A percentile compares a stretch with the other conserved stretches of the same genome.
phyloP scores from a whole-genome alignment of 2,797 vertebrate species.

The Galagoides demidoff region DNA sequence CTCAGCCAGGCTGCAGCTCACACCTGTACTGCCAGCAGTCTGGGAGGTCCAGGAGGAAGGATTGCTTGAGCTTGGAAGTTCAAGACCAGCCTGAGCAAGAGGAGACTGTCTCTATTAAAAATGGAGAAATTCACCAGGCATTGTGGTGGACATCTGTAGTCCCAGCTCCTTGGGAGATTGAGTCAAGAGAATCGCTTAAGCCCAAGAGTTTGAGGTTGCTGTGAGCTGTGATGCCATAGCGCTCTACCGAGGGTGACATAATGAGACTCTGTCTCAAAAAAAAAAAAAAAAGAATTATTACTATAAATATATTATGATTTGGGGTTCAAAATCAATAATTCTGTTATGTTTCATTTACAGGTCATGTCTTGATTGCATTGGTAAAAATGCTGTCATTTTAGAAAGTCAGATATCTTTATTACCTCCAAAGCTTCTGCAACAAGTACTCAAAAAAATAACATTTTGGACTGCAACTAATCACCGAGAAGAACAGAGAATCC shows the following conservation, averaged over 20 bases:
- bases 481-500: constrained; percentile 85
- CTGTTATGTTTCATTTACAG: constrained; percentile 82
- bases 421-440: constrained; percentile 90
- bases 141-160: background rate
- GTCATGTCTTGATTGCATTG: constrained; percentile 94
- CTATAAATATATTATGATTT: background rate
- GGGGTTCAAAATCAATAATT: background rate
- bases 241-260: too few species aligned
- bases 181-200: background rate
- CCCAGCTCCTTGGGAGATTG: background rate
- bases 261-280: too few species aligned
- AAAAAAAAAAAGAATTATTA: background rate
- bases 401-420: constrained; percentile 90
- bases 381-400: constrained; percentile 89
- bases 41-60: too few species aligned
- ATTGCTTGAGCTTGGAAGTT: too few species aligned
- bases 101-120: too few species aligned
- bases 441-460: constrained; percentile 91
- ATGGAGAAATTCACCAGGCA: too few species aligned
- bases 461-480: constrained; percentile 91
- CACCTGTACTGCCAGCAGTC: too few species aligned
- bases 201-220: background rate
- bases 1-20: too few species aligned
- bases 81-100: too few species aligned
- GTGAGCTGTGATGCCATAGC: too few species aligned